Evolutionary conservation across 2,113 vertebrate species (phyloP), one percentile per base, ranked within the genome.

Genomic region (Sarotherodon lohbergeri): DNA sequence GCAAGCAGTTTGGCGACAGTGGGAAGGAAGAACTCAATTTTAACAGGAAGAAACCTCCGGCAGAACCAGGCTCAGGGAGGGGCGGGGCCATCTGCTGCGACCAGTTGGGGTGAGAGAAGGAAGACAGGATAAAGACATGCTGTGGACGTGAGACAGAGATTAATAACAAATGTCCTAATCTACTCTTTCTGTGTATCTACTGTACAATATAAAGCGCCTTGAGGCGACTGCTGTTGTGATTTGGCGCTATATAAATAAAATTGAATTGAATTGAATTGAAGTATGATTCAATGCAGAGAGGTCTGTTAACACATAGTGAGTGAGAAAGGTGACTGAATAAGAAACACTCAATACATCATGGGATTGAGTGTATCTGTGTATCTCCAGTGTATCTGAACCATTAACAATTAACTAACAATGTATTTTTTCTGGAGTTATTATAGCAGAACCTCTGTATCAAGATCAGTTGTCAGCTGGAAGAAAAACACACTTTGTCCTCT

Each of bases 61-160:
- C 54, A 55, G 11, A 24, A 7, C 22, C 3, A 13, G 55, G 22
- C 22, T 56, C 22, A 56, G 54, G 22, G 22, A 57, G 55, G 55
- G 55, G 55, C 22, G 22, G 22, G 22, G 55, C 55, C 55, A 27
- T 14, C 55, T 57, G 55, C 55, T 57, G 55, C 0, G n/a, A 55
- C 3, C 1, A 0, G n/a, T 55, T 2, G 9, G 48, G 16, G 48
- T 0, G n/a, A 22, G 9, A 54, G 52, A 54, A 54, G 52, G 5
- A 22, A 54, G 52, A 54, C 9, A 22, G 52, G 52, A 11, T 6
- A 11, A 54, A 34, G 4, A 32, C 32, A 32, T 32, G 32, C 32
- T 32, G 32, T 32, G 6, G 32, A 32, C 2, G 5, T 2, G 32
- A 5, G 32, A 5, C 32, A 32, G 32, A 32, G 32, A 32, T 32